phyloP scores from a whole-genome alignment of 2,888 invertebrate species.

The Molorchus minor region DNA sequence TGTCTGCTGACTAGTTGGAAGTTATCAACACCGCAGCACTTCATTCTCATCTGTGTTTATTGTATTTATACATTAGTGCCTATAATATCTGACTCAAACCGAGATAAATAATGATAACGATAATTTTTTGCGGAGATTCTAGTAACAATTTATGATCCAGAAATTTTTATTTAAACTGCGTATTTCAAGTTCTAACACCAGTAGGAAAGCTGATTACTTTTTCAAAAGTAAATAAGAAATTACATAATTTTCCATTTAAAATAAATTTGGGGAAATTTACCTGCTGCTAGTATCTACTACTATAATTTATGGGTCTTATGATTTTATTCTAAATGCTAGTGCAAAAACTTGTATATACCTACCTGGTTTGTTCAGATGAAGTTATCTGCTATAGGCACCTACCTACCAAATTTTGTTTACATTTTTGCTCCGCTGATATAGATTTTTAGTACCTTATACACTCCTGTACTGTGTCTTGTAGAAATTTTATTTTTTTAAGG shows the following conservation, averaged over 20 bases:
- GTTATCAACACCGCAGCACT: too few species aligned
- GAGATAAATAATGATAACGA: conserved; percentile 1
- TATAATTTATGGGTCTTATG: neutral
- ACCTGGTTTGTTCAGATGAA: too few species aligned
- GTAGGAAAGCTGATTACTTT: neutral
- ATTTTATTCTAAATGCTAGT: neutral
- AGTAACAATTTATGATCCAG: too few species aligned
- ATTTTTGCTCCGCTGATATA: conserved; percentile 12
- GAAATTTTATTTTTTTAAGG: too few species aligned
- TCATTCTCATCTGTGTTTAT: too few species aligned
- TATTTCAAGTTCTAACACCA: neutral
- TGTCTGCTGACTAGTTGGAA: too few species aligned
- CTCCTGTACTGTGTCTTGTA: too few species aligned
- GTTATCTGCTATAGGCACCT: too few species aligned
- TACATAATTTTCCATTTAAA: neutral
- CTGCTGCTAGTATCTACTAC: neutral
- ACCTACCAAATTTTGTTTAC: conserved; percentile 21
- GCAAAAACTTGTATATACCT: neutral
- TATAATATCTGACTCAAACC: neutral
- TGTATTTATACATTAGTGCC: too few species aligned
- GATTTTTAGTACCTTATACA: conserved; percentile 3
- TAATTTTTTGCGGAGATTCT: neutral
- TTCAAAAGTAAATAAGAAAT: neutral
- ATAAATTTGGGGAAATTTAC: neutral
- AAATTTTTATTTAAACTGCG: neutral